Evolutionary conservation across 2,797 vertebrate genomes (phyloP).

Genomic region (Chlorospingus semifuscus): DNA sequence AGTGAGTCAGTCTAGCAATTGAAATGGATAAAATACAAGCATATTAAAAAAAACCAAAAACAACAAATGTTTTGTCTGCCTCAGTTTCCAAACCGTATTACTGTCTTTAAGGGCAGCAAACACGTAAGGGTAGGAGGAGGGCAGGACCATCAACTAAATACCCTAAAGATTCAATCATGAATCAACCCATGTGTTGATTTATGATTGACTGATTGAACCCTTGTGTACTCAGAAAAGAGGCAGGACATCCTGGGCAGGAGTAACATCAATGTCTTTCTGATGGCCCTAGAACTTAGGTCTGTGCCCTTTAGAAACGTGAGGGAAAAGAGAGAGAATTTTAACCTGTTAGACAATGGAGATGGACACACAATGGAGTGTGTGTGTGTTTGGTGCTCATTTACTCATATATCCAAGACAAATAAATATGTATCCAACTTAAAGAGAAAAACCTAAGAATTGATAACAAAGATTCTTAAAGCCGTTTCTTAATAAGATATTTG

Average conservation of each 20-base stretch:
- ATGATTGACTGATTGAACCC: not conserved
- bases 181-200: not conserved
- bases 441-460: not conserved
- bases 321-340: not conserved
- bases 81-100: not conserved
- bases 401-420: not conserved
- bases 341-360: not conserved
- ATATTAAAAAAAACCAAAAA: not conserved
- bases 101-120: not conserved
- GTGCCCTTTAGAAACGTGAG: not conserved
- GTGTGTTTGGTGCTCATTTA: not conserved
- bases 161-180: accelerated
- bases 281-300: not conserved
- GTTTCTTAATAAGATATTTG: not conserved
- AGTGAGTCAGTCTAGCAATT: not conserved
- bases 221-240: not conserved
- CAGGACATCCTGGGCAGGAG: not conserved
- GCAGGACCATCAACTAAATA: not conserved
- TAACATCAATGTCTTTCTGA: not conserved
- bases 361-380: not conserved
- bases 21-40: not conserved
- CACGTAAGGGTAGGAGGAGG: not conserved
- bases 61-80: not conserved
- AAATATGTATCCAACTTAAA: not conserved
- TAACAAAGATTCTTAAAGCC: not conserved